phyloP scores from a whole-genome alignment of 64 coral and sea anemone genomes.

The Montipora efflorescens region DNA sequence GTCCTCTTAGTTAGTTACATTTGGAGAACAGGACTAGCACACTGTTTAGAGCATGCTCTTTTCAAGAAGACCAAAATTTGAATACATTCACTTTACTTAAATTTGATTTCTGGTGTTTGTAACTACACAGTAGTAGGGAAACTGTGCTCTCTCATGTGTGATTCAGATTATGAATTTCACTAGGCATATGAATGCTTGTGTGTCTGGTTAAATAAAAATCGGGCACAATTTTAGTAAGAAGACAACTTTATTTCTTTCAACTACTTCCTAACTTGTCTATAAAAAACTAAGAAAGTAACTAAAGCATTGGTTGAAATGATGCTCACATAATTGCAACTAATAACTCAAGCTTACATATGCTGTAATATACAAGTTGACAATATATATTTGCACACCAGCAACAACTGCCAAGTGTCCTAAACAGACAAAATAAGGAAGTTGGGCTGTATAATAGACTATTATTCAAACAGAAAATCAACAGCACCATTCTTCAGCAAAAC shows the following conservation, averaged over 20 bases:
- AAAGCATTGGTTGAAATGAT: background rate
- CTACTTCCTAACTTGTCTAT: background rate
- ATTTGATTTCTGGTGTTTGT: no score
- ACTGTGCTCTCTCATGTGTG: no score
- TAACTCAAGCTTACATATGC: background rate
- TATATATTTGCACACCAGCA: background rate
- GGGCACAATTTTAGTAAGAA: background rate
- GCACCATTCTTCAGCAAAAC: background rate
- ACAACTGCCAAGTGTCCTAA: no score
- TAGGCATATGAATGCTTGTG: background rate
- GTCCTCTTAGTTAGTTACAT: no score
- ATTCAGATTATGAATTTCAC: no score
- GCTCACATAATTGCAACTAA: background rate
- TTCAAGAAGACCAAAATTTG: no score
- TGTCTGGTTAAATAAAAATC: background rate
- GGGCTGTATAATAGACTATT: background rate
- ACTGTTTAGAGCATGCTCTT: no score
- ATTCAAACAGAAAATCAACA: background rate
- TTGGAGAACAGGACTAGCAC: no score
- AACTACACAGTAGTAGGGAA: no score
- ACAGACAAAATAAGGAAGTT: background rate
- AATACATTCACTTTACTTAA: no score
- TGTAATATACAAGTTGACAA: background rate
- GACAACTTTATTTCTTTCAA: constrained; percentile 10
- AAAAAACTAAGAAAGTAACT: background rate